Evolutionary conservation across 2,113 vertebrate genomes (phyloP).

Genomic region (Rallus limicola): DNA sequence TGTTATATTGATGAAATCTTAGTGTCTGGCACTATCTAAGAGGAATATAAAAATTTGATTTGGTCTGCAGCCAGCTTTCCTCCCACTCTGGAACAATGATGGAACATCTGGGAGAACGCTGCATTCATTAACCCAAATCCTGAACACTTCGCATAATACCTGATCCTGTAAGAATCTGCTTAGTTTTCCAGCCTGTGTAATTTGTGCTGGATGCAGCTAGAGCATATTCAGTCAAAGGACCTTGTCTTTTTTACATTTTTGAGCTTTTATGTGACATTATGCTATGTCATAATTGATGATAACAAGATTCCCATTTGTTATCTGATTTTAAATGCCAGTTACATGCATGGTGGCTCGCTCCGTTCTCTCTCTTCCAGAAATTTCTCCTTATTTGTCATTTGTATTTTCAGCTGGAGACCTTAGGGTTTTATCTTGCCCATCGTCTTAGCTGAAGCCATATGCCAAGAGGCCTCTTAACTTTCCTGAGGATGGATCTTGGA

Average conservation of each 20-base stretch:
- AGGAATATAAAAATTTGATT: slow-evolving; percentile 62
- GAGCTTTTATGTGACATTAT: not conserved
- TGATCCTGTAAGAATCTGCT: slow-evolving; percentile 35
- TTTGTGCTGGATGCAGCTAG: not conserved
- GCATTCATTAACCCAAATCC: slow-evolving; percentile 48
- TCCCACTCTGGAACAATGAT: slow-evolving; percentile 55
- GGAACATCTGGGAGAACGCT: slow-evolving; percentile 61
- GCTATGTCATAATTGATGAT: slow-evolving; percentile 24
- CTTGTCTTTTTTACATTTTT: slow-evolving; percentile 7
- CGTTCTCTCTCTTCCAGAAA: slow-evolving; percentile 11
- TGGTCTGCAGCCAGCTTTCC: slow-evolving; percentile 62
- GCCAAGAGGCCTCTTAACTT: slow-evolving; percentile 59
- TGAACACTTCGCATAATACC: slow-evolving; percentile 35
- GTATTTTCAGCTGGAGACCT: slow-evolving; percentile 46
- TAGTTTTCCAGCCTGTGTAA: slow-evolving; percentile 15
- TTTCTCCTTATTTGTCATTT: slow-evolving; percentile 38
- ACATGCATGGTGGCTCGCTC: not conserved
- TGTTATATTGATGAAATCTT: slow-evolving; percentile 58
- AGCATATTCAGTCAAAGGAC: not conserved
- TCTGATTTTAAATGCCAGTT: slow-evolving; percentile 34
- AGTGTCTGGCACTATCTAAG: slow-evolving; percentile 64
- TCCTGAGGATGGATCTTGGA: slow-evolving; percentile 46
- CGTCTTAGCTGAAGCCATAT: slow-evolving; percentile 57
- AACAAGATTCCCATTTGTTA: slow-evolving; percentile 33
- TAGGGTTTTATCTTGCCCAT: slow-evolving; percentile 43